Percentiles rank a stretch among this genome's conserved stretches.
These are phyloP conservation scores for Triplophysa yarkandensis DNA, from an alignment of 2,797 vertebrate species.

Conservation along the genomic window DNA sequence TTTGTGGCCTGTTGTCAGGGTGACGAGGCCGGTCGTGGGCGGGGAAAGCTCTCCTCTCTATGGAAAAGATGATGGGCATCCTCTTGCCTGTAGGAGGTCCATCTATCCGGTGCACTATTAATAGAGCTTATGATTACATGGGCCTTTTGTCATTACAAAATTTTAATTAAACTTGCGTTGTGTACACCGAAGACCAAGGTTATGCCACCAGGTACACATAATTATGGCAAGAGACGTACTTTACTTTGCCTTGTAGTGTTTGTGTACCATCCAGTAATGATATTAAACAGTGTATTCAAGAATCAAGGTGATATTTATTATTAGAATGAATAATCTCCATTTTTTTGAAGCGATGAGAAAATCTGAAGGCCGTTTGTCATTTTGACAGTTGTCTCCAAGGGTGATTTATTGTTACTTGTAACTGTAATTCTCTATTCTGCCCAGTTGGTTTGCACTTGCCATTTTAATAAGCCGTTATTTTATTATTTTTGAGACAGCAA, in stretches of 20 bases:
- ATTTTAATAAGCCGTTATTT: too few relatives aligned
- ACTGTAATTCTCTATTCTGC: too few relatives aligned
- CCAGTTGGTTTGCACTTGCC: too few relatives aligned
- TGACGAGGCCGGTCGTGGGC: constrained; percentile 62
- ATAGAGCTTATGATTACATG: constrained; percentile 20
- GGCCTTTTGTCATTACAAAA: constrained; percentile 36
- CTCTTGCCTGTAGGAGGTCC: constrained; percentile 43
- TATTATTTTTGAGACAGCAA: too few relatives aligned
- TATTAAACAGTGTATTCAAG: not conserved
- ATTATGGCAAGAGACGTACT: not conserved
- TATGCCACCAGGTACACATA: not conserved
- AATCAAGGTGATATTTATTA: not conserved
- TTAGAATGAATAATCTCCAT: too few relatives aligned
- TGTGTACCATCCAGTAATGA: not conserved
- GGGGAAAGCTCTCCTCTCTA: constrained; percentile 47
- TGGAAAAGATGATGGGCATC: constrained; percentile 44
- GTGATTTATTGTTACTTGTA: too few relatives aligned
- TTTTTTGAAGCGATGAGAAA: too few relatives aligned
- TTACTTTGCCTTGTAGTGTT: constrained; percentile 23
- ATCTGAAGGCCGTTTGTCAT: too few relatives aligned
- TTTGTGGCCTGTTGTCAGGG: constrained; percentile 69
- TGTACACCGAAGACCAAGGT: constrained; percentile 17
- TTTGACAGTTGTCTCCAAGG: too few relatives aligned
- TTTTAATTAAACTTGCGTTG: constrained; percentile 24
- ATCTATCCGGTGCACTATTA: constrained; percentile 41